Evolutionary conservation across 2,113 vertebrate genomes (phyloP), one percentile per base, ranked within the genome.

Genomic region (Barnardius zonarius): DNA sequence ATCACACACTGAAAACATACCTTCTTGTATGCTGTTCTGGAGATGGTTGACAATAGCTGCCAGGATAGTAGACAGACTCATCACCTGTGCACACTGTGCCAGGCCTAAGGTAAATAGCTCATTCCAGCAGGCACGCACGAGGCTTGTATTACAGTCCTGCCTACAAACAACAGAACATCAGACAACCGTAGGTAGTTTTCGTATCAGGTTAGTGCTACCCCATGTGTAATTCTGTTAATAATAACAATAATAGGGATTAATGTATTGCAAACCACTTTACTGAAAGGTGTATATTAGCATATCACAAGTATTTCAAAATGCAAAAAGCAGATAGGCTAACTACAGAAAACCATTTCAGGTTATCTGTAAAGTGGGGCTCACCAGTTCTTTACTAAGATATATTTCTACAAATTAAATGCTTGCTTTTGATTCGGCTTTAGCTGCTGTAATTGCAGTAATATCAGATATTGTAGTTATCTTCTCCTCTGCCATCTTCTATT

Each of bases 61-160:
- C 23, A 99, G 98, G 96, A 99, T 99, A 51, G 99, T 99, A 7
- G 99, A 99, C 55, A 99, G 98, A 77, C 98, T 99, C 99, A 99
- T 99, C 96, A 99, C 98, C 80, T 99, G 99, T 31, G 99, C 98
- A 48, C 99, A 99, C 97, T 99, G 99, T 73, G 99, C 99, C 49
- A 99, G 98, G 43, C 99, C 99, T 13, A 99, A 97, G n/a, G 99
- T 99, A 72, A 99, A 99, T 62, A 99, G 98, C 94, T 99, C 99
- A 0, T 99, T 99, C 99, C 99, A 99, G 95, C 99, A 99, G 88
- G 99, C 99, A 33, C 99, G 98, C 57, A 99, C 99, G 55, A 99
- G 98, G 95, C 98, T 98, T 11, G 99, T 99, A 91, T 99, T 99
- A 92, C 99, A 99, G 95, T 99, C 99, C 97, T 99, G 99, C 97